Evolutionary conservation across 2,888 invertebrate species (phyloP), one percentile per base, ranked within the genome.

Genomic region (Trichogramma dendrolimi): DNA sequence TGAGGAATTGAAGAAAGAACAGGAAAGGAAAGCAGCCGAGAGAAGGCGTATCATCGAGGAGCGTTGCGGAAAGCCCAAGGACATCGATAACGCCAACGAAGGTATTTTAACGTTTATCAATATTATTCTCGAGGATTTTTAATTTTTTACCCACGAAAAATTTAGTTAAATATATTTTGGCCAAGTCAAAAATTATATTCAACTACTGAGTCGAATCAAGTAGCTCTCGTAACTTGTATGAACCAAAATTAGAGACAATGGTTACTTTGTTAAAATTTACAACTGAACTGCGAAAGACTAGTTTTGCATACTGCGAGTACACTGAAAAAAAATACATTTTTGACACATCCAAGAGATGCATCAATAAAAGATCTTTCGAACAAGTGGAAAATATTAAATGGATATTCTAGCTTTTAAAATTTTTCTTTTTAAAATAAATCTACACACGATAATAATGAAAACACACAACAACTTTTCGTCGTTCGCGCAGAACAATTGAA

Each of bases 1-100:
- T 74, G 98, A 99, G 82, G 98, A 99, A 83, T 84, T 99, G 85
- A 97, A 97, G 86, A 96, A 96, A 82, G 97, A 99, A 84, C 97
- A 98, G 83, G 95, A 97, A 84, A 91, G 94, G 80, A 97, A 98
- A 86, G 96, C 96, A 64, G 94, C 96, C 70, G 98, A 97, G 83
- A 91, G 96, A 81, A 94, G 96, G 85, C 92, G 94, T 80, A 94
- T 95, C 85, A 95, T 96, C 81, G 93, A 94, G 80, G 92, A 96
- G 81, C 88, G 96, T 80, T 94, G 94, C 81, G 95, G 95, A 80
- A 90, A 91, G 81, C 86, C 94, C 71, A 93, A 95, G 83, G 88
- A 91, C 81, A 82, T 93, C 79, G 94, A 94, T 70, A 92, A 94
- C 79, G 91, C 92, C 77, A 94, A 92, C 81, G 94, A 96, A 91